Evolutionary conservation across 2,797 vertebrate genomes (phyloP).

Genomic region (Emys orbicularis): DNA sequence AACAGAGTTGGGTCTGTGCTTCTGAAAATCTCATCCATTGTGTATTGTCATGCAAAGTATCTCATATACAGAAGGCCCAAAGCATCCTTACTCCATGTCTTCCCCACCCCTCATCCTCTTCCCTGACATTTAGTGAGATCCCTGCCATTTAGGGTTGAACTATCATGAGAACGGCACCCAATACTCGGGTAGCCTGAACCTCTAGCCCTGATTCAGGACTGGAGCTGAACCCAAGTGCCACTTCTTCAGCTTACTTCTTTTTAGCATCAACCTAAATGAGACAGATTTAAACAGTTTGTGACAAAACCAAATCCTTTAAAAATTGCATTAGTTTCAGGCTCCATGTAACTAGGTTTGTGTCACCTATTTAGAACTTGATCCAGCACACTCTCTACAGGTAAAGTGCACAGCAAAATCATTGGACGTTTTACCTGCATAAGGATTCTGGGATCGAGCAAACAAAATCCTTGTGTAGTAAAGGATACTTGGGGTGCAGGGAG

Average conservation of each 20-base stretch:
- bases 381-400: not conserved
- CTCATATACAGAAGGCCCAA: not conserved
- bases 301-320: not conserved
- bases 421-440: not conserved
- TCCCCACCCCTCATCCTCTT: not conserved
- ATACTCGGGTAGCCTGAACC: not conserved
- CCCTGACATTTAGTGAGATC: not conserved
- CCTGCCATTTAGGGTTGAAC: not conserved
- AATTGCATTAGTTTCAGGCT: not conserved
- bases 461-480: not conserved
- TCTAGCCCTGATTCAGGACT: not conserved
- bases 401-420: not conserved
- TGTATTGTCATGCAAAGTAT: not conserved
- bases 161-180: not conserved
- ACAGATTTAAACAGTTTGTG: not conserved
- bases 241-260: not conserved
- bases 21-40: not conserved
- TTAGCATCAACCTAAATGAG: not conserved
- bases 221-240: not conserved
- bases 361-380: not conserved
- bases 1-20: not conserved
- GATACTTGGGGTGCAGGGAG: too few species aligned
- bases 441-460: not conserved
- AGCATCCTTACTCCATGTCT: not conserved
- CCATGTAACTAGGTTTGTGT: not conserved